phyloP scores from a whole-genome alignment of 1,140 invertebrate species.

The Aphelenchoides fujianensis region DNA sequence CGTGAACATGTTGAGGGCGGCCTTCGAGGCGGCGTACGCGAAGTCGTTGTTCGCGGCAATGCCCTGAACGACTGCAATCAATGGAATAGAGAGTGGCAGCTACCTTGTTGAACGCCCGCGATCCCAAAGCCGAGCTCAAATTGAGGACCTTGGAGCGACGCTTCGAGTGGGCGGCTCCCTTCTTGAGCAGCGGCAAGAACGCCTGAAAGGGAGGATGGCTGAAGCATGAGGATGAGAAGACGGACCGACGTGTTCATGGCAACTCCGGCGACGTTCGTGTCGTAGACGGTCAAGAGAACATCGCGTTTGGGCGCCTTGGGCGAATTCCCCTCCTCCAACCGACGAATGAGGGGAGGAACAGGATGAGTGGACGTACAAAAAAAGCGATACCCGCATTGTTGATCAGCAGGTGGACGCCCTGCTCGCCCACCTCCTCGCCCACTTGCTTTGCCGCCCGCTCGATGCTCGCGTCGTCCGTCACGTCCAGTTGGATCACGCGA shows the following conservation, averaged over 20 bases:
- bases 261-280: conserved; percentile 3
- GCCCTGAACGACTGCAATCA: no score
- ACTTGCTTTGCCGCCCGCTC: conserved; percentile 4
- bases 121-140: no score
- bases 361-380: no score
- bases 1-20: conserved; percentile 11
- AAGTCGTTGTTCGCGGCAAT: no score
- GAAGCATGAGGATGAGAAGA: no score
- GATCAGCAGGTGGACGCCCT: conserved; percentile 7
- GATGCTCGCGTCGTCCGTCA: neutral
- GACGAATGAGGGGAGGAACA: neutral
- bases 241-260: neutral
- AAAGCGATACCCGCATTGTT: conserved; percentile 22
- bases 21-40: neutral
- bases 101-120: no score
- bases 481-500: conserved; percentile 15
- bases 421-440: neutral
- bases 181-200: no score
- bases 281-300: conserved; percentile 5
- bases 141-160: no score
- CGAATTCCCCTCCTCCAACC: neutral
- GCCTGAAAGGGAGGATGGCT: no score
- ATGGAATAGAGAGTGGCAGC: no score
- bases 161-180: no score
- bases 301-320: neutral